Percentiles rank a stretch among this genome's conserved stretches.
Evolutionary conservation across 2,797 vertebrate genomes (phyloP).

Genomic region (Xiphorhynchus erythropygius): DNA sequence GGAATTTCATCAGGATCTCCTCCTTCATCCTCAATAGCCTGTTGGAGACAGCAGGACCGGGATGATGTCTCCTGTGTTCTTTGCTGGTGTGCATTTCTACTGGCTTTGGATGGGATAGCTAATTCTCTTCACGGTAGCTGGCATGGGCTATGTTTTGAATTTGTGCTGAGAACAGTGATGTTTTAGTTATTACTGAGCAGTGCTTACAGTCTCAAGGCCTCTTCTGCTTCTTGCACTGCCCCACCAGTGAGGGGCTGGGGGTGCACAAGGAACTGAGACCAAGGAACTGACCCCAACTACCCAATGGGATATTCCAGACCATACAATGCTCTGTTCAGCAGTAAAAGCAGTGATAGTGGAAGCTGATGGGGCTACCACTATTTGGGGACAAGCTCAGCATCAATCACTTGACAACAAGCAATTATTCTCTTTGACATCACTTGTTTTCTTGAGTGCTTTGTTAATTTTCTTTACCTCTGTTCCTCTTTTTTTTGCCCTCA

Average conservation of each 20-base stretch:
- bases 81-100: not conserved
- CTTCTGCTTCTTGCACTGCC: not conserved
- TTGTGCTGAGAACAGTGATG: not conserved
- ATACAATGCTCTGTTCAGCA: not conserved
- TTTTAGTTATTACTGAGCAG: not conserved
- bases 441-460: not conserved
- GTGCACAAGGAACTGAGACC: not conserved
- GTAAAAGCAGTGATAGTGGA: not conserved
- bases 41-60: not conserved
- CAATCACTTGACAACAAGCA: accelerated
- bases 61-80: not conserved
- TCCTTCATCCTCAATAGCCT: slow-evolving; percentile 97
- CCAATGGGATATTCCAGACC: not conserved
- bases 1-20: slow-evolving; percentile 94
- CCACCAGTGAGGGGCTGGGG: accelerated
- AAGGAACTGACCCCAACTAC: not conserved
- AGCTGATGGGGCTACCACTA: not conserved
- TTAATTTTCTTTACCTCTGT: not conserved
- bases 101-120: not conserved
- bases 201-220: not conserved
- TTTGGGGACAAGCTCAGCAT: not conserved
- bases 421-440: not conserved
- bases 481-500: accelerated
- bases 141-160: not conserved
- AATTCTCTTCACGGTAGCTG: not conserved